phyloP scores from a whole-genome alignment of 1,140 invertebrate genomes.

The Bilobella aurantiaca region DNA sequence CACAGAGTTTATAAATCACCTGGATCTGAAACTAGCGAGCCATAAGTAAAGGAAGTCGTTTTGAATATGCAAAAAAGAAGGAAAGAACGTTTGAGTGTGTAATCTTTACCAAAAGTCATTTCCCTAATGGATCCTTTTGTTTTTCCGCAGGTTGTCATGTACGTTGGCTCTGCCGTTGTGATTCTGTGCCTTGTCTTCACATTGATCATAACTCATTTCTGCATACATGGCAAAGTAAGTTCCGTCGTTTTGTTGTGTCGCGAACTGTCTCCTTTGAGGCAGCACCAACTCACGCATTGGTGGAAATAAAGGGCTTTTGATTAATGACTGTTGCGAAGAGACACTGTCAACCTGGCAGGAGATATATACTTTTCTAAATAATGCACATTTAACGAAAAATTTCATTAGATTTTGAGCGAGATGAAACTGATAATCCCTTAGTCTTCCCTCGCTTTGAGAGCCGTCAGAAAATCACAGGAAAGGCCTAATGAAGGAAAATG shows the following conservation, averaged over 20 bases:
- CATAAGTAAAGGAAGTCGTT: no score
- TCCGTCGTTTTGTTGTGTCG: background rate
- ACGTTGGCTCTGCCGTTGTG: constrained; percentile 33
- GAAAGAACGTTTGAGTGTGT: background rate
- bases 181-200: constrained; percentile 36
- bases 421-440: no score
- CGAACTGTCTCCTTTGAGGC: background rate
- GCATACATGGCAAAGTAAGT: constrained; percentile 35
- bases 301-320: background rate
- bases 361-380: no score
- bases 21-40: no score
- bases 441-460: no score
- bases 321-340: background rate
- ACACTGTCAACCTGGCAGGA: background rate
- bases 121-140: constrained; percentile 2
- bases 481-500: no score
- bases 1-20: background rate
- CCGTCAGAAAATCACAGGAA: no score
- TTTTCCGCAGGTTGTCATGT: constrained; percentile 27
- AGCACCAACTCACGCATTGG: background rate
- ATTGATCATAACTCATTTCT: constrained; percentile 34
- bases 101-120: background rate
- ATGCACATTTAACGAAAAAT: background rate
- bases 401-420: no score
- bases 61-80: background rate